phyloP scores from a whole-genome alignment of 2,888 invertebrate species.

The Rhingia campestris region DNA sequence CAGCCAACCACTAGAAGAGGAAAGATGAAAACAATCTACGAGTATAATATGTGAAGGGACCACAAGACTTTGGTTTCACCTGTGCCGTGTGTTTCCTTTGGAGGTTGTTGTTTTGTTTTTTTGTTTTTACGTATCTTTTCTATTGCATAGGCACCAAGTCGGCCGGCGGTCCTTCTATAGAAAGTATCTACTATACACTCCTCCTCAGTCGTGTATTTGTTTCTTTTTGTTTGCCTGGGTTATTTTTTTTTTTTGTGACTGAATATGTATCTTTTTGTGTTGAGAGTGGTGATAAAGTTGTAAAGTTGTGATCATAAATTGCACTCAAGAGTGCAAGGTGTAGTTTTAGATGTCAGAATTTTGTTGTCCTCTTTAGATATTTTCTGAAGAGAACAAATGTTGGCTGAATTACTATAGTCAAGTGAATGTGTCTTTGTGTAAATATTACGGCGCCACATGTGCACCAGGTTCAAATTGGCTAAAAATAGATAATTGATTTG shows the following conservation, averaged over 20 bases:
- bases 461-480: conserved; percentile 59
- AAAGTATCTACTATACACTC: conserved; percentile 33
- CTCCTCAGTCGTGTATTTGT: conserved; percentile 40
- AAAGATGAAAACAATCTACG: conserved; percentile 39
- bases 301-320: conserved; percentile 74
- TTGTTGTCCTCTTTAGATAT: conserved; percentile 14
- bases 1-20: not conserved
- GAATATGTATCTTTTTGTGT: conserved; percentile 60
- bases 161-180: conserved; percentile 49
- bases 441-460: conserved; percentile 62
- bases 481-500: conserved; percentile 70
- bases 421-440: conserved; percentile 25
- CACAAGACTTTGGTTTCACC: conserved; percentile 36
- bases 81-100: conserved; percentile 43
- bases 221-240: conserved; percentile 13
- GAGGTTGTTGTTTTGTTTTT: not conserved
- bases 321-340: conserved; percentile 71
- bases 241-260: conserved; percentile 12
- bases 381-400: conserved; percentile 10
- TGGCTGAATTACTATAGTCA: conserved; percentile 8
- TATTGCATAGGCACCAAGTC: conserved; percentile 47
- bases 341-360: conserved; percentile 72
- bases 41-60: conserved; percentile 22
- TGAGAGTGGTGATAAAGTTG: conserved; percentile 70
- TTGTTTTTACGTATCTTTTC: conserved; percentile 15